Evolutionary conservation across 2,888 invertebrate species (phyloP).

Genomic region (Cetonia aurata): DNA sequence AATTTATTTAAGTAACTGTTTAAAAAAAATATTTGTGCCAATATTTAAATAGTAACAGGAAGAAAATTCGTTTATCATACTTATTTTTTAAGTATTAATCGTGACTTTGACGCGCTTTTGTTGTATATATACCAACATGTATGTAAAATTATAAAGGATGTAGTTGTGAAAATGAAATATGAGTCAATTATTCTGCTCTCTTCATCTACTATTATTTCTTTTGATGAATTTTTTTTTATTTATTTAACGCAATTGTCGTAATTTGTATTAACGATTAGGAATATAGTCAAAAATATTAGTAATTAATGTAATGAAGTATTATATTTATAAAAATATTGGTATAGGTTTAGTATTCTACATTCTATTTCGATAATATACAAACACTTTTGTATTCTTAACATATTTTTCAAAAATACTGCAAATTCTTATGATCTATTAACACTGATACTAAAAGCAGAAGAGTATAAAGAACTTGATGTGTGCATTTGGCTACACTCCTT

Average conservation of each 20-base stretch:
- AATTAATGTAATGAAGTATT: constrained; percentile 27
- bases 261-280: constrained; percentile 18
- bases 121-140: not conserved
- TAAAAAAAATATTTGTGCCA: constrained; percentile 31
- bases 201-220: not conserved
- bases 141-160: constrained; percentile 17
- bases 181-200: constrained; percentile 37
- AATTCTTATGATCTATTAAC: constrained; percentile 33
- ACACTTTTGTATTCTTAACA: constrained; percentile 23
- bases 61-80: not conserved
- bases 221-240: constrained; percentile 18
- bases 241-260: constrained; percentile 7
- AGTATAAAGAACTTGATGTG: not conserved
- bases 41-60: constrained; percentile 18
- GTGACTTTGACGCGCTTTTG: constrained; percentile 12
- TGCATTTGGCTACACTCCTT: constrained; percentile 1
- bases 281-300: constrained; percentile 17
- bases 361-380: constrained; percentile 25
- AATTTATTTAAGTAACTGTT: not conserved
- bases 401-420: constrained; percentile 16
- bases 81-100: not conserved
- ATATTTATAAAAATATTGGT: constrained; percentile 7
- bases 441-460: constrained; percentile 1
- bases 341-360: constrained; percentile 3
- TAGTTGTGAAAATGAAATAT: constrained; percentile 32